phyloP scores from a whole-genome alignment of 2,888 invertebrate species.

The Galerucella pusilla region DNA sequence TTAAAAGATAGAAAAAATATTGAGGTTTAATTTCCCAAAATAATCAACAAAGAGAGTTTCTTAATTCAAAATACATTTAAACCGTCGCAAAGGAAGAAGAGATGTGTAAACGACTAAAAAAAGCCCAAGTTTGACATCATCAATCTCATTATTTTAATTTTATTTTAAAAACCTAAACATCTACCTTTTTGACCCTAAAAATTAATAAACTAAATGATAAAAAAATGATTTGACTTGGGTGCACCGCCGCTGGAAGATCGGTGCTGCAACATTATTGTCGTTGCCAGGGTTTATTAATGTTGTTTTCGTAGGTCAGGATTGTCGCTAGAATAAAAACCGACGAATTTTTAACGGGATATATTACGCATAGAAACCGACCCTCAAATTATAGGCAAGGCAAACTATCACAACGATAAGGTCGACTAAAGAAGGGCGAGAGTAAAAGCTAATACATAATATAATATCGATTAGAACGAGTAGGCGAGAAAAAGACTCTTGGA shows the following conservation, averaged over 20 bases:
- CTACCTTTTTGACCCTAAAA: too few relatives aligned
- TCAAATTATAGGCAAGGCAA: constrained; percentile 31
- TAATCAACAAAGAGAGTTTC: too few relatives aligned
- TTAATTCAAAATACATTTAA: too few relatives aligned
- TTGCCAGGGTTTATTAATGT: constrained; percentile 36
- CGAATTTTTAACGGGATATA: constrained; percentile 42
- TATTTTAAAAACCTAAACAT: too few relatives aligned
- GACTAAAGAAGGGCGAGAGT: background rate
- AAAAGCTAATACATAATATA: background rate
- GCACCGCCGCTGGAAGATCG: constrained; percentile 34
- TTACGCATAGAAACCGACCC: constrained; percentile 22
- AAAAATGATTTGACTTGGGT: background rate
- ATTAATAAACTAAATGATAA: too few relatives aligned
- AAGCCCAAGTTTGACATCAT: too few relatives aligned
- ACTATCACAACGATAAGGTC: constrained; percentile 12
- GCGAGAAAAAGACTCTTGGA: too few relatives aligned
- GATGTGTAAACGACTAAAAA: too few relatives aligned
- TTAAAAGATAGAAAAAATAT: too few relatives aligned
- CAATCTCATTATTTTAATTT: too few relatives aligned
- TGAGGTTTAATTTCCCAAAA: too few relatives aligned
- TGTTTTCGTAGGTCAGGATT: constrained; percentile 46
- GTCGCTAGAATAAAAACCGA: constrained; percentile 41
- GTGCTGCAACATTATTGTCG: constrained; percentile 25
- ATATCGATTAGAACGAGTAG: background rate
- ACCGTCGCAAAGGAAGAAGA: too few relatives aligned